A percentile compares a stretch with the other conserved stretches of the same genome.
These are phyloP conservation scores for Cheilinus undulatus DNA, from an alignment of 2,113 vertebrate species.

Conservation along the genomic window DNA sequence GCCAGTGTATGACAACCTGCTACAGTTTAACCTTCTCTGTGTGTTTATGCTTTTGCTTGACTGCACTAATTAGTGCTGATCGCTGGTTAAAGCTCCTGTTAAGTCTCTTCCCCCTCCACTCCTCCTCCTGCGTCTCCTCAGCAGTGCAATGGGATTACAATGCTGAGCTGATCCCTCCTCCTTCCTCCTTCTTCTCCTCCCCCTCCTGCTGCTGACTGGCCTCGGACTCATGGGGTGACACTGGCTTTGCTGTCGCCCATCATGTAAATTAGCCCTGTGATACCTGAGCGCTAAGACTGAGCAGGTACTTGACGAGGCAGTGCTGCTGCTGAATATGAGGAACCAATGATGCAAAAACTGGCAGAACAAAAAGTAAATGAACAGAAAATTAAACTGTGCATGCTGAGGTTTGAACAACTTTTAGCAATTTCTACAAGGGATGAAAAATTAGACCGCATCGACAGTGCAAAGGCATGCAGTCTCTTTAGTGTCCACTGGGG, in stretches of 20 bases:
- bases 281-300: slow-evolving; percentile 12
- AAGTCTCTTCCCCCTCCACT: slow-evolving; percentile 54
- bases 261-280: slow-evolving; percentile 39
- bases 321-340: slow-evolving; percentile 3
- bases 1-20: background rate
- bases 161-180: slow-evolving; percentile 29
- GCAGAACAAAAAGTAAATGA: no score
- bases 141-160: slow-evolving; percentile 64
- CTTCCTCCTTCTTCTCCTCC: background rate
- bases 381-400: no score
- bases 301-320: slow-evolving; percentile 11
- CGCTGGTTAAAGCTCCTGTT: slow-evolving; percentile 46
- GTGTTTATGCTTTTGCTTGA: background rate
- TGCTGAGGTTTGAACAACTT: no score
- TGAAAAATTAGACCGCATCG: no score
- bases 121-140: slow-evolving; percentile 45
- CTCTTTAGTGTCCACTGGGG: background rate
- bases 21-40: background rate
- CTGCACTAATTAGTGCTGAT: slow-evolving; percentile 46
- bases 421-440: no score
- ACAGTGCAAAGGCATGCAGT: background rate
- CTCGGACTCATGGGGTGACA: slow-evolving; percentile 61
- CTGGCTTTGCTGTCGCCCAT: slow-evolving; percentile 30
- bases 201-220: slow-evolving; percentile 40
- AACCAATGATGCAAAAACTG: background rate